Evolutionary conservation across 2,797 vertebrate genomes (phyloP).

Genomic region (Tragopan temminckii): DNA sequence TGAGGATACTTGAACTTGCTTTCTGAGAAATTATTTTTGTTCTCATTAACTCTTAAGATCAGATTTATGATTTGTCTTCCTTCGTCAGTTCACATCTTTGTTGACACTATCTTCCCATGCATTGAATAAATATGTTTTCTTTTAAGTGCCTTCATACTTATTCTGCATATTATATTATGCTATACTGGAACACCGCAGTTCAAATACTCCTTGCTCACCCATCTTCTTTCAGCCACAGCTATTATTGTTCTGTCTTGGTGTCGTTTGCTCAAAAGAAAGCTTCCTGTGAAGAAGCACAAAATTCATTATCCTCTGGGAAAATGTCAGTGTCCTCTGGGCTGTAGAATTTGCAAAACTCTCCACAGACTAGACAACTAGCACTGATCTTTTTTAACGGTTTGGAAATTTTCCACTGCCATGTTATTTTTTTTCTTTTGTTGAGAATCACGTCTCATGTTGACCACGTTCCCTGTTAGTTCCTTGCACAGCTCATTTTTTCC

Average conservation of each 20-base stretch:
- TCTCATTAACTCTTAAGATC: background rate
- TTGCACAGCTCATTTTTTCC: background rate
- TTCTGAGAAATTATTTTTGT: background rate
- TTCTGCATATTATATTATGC: background rate
- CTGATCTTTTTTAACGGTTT: background rate
- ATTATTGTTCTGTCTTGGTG: background rate
- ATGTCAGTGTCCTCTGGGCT: background rate
- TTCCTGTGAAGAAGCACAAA: background rate
- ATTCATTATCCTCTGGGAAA: background rate
- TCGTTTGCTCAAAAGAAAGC: background rate
- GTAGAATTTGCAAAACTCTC: background rate
- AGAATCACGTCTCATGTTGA: background rate
- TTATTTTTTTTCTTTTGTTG: background rate
- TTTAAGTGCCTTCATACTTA: background rate
- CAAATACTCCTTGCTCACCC: background rate
- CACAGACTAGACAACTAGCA: background rate
- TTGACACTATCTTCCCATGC: background rate
- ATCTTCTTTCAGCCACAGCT: background rate
- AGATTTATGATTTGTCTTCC: background rate
- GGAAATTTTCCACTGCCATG: background rate
- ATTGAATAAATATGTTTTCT: background rate
- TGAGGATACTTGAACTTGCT: constrained; percentile 58
- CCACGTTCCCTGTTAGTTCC: background rate
- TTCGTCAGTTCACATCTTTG: background rate
- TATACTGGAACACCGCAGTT: background rate